Evolutionary conservation across 2,888 invertebrate species (phyloP).

Genomic region (Oxystoma pomonae): DNA sequence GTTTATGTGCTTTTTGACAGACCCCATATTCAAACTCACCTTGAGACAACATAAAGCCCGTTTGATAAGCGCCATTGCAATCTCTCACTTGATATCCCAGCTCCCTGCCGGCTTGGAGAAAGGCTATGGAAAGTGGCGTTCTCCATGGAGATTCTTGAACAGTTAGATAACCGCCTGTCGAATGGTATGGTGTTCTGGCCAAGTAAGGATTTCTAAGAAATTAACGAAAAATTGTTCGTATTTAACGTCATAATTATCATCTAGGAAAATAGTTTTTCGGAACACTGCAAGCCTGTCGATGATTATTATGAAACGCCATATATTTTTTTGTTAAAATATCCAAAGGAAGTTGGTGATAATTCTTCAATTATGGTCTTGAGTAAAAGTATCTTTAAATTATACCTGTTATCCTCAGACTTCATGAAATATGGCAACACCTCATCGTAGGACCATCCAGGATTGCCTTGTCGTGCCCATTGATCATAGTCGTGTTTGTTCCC

Average conservation of each 20-base stretch:
- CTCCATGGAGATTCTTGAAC: conserved; percentile 84
- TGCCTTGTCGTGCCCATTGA: conserved; percentile 78
- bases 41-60: conserved; percentile 84
- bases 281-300: too few species aligned
- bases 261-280: too few species aligned
- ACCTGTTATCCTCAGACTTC: conserved; percentile 81
- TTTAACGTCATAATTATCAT: too few species aligned
- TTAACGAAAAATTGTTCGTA: too few species aligned
- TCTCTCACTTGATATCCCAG: conserved; percentile 78
- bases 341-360: too few species aligned
- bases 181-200: conserved; percentile 69
- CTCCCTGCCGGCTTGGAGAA: conserved; percentile 76
- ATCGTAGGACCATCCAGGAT: conserved; percentile 82
- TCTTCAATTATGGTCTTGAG: too few species aligned
- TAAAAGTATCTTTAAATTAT: too few species aligned
- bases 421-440: conserved; percentile 79
- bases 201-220: conserved; percentile 65
- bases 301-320: too few species aligned
- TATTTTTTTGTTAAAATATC: too few species aligned
- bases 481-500: conserved; percentile 87
- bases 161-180: conserved; percentile 74
- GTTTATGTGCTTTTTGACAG: too few species aligned
- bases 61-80: conserved; percentile 77
- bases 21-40: conserved; percentile 8
- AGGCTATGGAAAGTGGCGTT: conserved; percentile 76